These are phyloP conservation scores for Berghia stephanieae DNA, from an alignment of 1,140 invertebrate genomes.

Conservation along the genomic window DNA sequence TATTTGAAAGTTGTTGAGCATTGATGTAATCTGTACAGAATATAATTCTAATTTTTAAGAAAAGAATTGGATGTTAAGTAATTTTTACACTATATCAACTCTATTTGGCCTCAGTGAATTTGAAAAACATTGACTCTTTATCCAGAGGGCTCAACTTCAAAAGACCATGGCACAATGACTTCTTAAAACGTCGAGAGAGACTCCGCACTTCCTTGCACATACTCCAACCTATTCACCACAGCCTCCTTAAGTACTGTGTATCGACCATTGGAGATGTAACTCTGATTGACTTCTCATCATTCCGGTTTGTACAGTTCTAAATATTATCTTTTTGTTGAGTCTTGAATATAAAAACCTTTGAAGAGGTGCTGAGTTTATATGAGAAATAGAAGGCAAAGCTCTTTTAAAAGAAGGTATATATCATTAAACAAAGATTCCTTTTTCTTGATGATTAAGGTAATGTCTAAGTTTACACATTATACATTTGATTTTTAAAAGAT, in stretches of 20 bases:
- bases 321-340: no score
- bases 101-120: background rate
- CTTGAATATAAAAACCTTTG: no score
- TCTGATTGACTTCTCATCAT: constrained; percentile 58
- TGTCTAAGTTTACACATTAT: no score
- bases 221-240: constrained; percentile 62
- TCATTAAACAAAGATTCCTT: no score
- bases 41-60: background rate
- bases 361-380: no score
- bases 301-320: constrained; percentile 47
- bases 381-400: no score
- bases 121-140: constrained; percentile 18
- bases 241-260: constrained; percentile 60
- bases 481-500: no score
- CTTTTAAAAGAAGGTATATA: no score
- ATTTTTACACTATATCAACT: background rate
- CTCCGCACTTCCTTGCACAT: constrained; percentile 61
- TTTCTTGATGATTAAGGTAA: no score
- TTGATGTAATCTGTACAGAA: background rate
- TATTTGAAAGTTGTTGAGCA: background rate
- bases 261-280: constrained; percentile 55
- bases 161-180: constrained; percentile 62
- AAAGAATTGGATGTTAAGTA: background rate
- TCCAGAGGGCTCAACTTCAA: constrained; percentile 64
- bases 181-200: constrained; percentile 43